Evolutionary conservation across 2,888 invertebrate genomes (phyloP), one percentile per base, ranked within the genome.

Genomic region (Globia sparganii): DNA sequence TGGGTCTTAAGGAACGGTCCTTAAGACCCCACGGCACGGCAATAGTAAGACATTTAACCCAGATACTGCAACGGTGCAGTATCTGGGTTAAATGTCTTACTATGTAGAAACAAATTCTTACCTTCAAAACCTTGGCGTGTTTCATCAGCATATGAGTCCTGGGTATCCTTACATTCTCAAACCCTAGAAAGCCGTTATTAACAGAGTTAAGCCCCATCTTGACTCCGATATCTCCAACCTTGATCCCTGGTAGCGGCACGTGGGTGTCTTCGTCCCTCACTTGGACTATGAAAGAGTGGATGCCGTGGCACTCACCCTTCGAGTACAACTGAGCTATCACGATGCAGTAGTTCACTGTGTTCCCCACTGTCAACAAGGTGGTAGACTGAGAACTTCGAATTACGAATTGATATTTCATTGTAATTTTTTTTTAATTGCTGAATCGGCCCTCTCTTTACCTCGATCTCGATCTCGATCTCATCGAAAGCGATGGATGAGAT

Each of bases 251-350:
- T 90, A 99, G 90, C 0, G 99, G 99, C 91, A 97, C 95, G 91
- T 99, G 99, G 0, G 99, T 98, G 13, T 99, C 98, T 91, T 98
- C 98, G 89, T 99, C 98, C 82, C 99, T 97, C 15, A 99, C 94
- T 94, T 99, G 99, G 0, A 99, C 98, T 84, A 99, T 97, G 92
- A 99, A 99, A 0, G 99, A 98, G 92, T 99, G 99, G 87, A 99
- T 97, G 0, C 99, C 99, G 90, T 98, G 97, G 90, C 98, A 98
- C 91, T 98, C 95, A 0, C 98, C 98, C 87, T 98, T 97, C 0
- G 98, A 98, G 90, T 98, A 97, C 28, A 99, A 96, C 92, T 99
- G 99, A 0, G 99, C 99, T 84, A 99, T 97, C 0, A 99, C 98
- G 53, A 99, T 97, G 6, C 99, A 98, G 95, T 99, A 98, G 94